Evolutionary conservation across 2,888 invertebrate genomes (phyloP).

Genomic region (Matsumyia berberina): DNA sequence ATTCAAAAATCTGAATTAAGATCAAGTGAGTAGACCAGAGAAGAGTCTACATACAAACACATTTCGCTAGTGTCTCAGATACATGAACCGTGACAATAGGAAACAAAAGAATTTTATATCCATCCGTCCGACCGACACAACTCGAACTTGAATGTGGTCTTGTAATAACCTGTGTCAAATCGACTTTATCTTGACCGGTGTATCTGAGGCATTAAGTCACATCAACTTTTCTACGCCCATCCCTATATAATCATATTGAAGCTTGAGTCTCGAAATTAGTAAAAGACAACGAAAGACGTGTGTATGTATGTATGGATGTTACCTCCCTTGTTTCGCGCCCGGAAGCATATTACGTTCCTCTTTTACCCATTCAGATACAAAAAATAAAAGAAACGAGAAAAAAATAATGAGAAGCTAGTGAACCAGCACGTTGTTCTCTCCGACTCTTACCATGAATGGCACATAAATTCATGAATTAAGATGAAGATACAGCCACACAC

Average conservation of each 20-base stretch:
- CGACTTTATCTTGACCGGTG: constrained; percentile 61
- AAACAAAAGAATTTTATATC: constrained; percentile 35
- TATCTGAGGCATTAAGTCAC: constrained; percentile 66
- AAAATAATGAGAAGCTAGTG: constrained; percentile 39
- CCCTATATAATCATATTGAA: constrained; percentile 62
- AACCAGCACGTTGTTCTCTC: constrained; percentile 62
- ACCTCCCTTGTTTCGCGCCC: constrained; percentile 61
- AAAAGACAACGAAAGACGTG: constrained; percentile 15
- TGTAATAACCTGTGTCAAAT: constrained; percentile 65
- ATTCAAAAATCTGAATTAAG: constrained; percentile 50
- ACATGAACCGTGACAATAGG: constrained; percentile 33
- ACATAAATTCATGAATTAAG: constrained; percentile 76
- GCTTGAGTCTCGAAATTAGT: constrained; percentile 43
- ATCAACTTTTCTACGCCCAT: constrained; percentile 63
- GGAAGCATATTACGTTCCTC: constrained; percentile 66
- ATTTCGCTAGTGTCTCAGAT: constrained; percentile 25
- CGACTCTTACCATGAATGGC: constrained; percentile 66
- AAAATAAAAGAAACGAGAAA: constrained; percentile 16
- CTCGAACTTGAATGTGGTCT: constrained; percentile 40
- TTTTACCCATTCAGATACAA: constrained; percentile 37
- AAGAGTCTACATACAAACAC: not conserved
- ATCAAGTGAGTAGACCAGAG: constrained; percentile 30
- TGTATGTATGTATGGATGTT: not conserved
- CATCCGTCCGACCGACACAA: constrained; percentile 13
- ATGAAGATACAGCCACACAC: constrained; percentile 79